phyloP scores from a whole-genome alignment of 2,888 invertebrate genomes.

The Cheilosia soror region DNA sequence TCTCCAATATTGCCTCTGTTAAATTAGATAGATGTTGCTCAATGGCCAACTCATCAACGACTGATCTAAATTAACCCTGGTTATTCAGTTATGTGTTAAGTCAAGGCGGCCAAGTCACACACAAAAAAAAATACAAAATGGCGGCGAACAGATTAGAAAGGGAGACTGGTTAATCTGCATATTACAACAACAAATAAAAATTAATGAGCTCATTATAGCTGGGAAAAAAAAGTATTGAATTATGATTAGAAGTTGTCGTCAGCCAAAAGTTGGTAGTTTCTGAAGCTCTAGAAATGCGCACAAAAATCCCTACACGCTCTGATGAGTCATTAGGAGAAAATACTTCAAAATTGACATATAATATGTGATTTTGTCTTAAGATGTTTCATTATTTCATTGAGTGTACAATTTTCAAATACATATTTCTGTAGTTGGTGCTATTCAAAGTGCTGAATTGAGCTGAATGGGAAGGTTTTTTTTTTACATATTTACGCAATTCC shows the following conservation, averaged over 20 bases:
- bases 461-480: no score
- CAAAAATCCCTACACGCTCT: neutral
- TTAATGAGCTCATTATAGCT: neutral
- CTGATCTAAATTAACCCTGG: conserved; percentile 69
- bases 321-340: neutral
- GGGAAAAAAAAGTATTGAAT: conserved; percentile 1
- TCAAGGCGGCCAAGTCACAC: conserved; percentile 43
- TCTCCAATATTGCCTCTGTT: neutral
- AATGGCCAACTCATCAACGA: conserved; percentile 68
- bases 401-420: no score
- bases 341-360: neutral
- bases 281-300: neutral
- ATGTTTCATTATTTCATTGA: no score
- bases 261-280: neutral
- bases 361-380: neutral
- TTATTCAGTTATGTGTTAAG: conserved; percentile 64
- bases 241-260: conserved; percentile 10
- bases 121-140: conserved; percentile 55
- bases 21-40: conserved; percentile 58
- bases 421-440: no score
- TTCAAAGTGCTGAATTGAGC: no score
- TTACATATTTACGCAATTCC: no score
- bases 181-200: conserved; percentile 27
- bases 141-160: conserved; percentile 38
- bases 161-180: conserved; percentile 3